A percentile compares a stretch with the other conserved stretches of the same genome.
Evolutionary conservation across 2,113 vertebrate species (phyloP).

Genomic region (Herpetotheres cachinnans): DNA sequence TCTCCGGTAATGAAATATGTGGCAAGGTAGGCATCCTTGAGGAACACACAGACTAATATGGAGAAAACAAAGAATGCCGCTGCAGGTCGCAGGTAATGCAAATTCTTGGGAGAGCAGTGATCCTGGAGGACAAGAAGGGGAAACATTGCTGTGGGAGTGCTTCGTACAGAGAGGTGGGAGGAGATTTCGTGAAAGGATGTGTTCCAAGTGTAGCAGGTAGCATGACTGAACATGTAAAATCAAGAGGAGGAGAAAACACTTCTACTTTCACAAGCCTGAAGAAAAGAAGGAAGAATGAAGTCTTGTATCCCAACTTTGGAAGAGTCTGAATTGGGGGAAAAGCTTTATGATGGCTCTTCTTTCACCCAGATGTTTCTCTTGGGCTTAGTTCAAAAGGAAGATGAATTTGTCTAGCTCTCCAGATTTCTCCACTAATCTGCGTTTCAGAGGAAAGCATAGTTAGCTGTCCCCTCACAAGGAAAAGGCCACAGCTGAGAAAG

Average conservation of each 20-base stretch:
- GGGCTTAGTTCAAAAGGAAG: neutral
- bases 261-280: conserved; percentile 30
- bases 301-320: neutral
- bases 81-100: neutral
- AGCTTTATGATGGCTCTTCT: conserved; percentile 23
- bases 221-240: conserved; percentile 48
- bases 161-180: neutral
- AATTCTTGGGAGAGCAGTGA: neutral
- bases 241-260: conserved; percentile 1
- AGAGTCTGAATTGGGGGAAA: neutral
- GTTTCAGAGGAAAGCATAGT: neutral
- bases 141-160: neutral
- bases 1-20: neutral
- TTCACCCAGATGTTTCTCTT: conserved; percentile 43
- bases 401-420: neutral
- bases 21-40: neutral
- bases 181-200: neutral
- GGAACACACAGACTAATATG: neutral
- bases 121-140: conserved; percentile 1
- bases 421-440: neutral
- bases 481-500: neutral
- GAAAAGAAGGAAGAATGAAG: conserved; percentile 14
- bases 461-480: neutral
- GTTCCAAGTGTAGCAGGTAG: conserved; percentile 29
- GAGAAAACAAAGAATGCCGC: neutral